Base-by-base conservation (phyloP, 2,113 vertebrate genomes). In the Mugil cephalus region DNA sequence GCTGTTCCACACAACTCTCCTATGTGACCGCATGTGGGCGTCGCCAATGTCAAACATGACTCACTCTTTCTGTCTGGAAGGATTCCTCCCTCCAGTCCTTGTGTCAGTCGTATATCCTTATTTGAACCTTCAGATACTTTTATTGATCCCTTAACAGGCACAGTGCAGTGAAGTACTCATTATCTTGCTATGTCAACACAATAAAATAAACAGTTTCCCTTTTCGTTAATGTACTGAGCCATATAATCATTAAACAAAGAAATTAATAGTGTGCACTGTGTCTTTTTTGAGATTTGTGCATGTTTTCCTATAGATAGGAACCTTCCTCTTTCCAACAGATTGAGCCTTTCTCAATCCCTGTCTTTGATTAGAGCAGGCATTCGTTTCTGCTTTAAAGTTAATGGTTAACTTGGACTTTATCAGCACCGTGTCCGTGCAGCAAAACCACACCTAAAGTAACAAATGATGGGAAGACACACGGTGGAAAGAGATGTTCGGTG, bases 31-130 rank as follows among this genome's bases (percentile, higher is more conserved):
- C 78, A 69, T 34, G 71, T 63, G 83, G 70, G 79, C 34, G 83
- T 74, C 58, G 0, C 6, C 47, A 0, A n/a, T 70, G 62, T 59
- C 69, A 69, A 73, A 6, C 43, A 61, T 93, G 92, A 93, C 84
- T 93, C 92, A 91, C 68, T 81, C 70, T 89, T 89, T 88, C 91
- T 91, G 73, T 42, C 70, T 68, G 73, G 2, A 34, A 64, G 68
- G n/a, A 78, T 50, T 73, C 79, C 47, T 4, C 79, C 50, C 65
- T 62, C 24, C 69, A 73, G n/a, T 10, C 35, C 46, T 24, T 77
- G 13, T 38, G 43, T 24, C 68, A 9, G 21, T 75, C 48, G 24
- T 39, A 45, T 69, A 36, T 74, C 72, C 56, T 63, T 54, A 52
- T 40, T 12, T 56, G 72, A 79, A 67, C 61, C 53, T 47, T 35